Percentiles rank a stretch among this genome's conserved stretches.
Conservation (phyloP, 1,140 invertebrate genomes). For the Stenopsyche tienmushanensis region DNA sequence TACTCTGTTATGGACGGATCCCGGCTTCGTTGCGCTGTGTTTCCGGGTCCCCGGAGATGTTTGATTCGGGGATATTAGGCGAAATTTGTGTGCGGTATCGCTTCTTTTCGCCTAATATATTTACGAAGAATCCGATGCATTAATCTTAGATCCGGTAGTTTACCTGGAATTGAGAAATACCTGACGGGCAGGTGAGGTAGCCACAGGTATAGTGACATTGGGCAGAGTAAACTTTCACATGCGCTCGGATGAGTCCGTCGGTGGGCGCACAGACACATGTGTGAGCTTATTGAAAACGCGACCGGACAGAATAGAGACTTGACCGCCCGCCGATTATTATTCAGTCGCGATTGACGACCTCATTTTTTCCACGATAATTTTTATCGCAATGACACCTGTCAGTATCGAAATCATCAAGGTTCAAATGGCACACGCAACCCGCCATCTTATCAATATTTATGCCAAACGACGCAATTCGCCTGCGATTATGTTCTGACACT, state of each 20-base stretch:
- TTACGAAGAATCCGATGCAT: too few species aligned
- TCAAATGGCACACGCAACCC: neutral
- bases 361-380: neutral
- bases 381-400: constrained; percentile 8
- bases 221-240: constrained; percentile 26
- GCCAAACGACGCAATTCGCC: too few species aligned
- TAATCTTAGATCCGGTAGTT: neutral
- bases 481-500: too few species aligned
- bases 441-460: neutral
- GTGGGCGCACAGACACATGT: neutral
- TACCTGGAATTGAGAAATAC: constrained; percentile 8
- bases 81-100: too few species aligned
- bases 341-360: constrained; percentile 18
- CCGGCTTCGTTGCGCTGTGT: too few species aligned
- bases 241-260: neutral
- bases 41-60: too few species aligned
- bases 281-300: too few species aligned
- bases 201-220: constrained; percentile 26
- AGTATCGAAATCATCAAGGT: neutral
- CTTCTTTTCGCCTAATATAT: too few species aligned
- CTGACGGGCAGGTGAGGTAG: constrained; percentile 16
- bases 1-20: too few species aligned
- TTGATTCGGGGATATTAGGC: too few species aligned
- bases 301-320: neutral
- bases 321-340: neutral